Evolutionary conservation across 2,113 vertebrate genomes (phyloP).

Genomic region (Coryphaenoides rupestris): DNA sequence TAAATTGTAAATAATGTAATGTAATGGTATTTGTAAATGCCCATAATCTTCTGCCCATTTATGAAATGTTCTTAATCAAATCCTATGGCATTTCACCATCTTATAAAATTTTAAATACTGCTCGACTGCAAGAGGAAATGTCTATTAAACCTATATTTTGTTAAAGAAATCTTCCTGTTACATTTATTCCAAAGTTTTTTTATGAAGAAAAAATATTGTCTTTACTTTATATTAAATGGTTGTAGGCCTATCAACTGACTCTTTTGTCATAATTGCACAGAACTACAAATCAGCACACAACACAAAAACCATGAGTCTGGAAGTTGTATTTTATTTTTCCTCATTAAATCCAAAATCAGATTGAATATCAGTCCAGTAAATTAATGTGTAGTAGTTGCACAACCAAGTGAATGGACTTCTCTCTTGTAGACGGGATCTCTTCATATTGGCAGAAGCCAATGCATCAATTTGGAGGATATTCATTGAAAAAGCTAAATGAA

Average conservation of each 20-base stretch:
- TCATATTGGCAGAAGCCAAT: no score
- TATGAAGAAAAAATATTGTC: slow-evolving; percentile 14
- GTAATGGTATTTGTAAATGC: slow-evolving; percentile 6
- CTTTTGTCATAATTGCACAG: slow-evolving; percentile 2
- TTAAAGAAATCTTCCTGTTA: slow-evolving; percentile 24
- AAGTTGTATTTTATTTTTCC: background rate
- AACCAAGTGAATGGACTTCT: no score
- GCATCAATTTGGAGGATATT: no score
- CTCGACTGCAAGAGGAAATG: slow-evolving; percentile 18
- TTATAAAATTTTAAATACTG: no score
- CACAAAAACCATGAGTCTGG: background rate
- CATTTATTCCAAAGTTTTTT: slow-evolving; percentile 34
- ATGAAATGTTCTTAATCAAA: no score
- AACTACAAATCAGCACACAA: background rate
- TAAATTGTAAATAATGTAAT: slow-evolving; percentile 14
- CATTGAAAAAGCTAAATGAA: no score
- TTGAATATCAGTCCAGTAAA: no score
- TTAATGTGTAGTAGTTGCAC: no score
- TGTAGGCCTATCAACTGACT: slow-evolving; percentile 24
- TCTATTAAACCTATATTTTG: slow-evolving; percentile 13
- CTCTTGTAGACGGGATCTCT: no score
- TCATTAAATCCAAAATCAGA: no score
- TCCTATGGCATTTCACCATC: no score
- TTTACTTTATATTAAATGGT: slow-evolving; percentile 36
- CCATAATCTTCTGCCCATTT: background rate